A percentile compares a stretch with the other conserved stretches of the same genome.
phyloP scores from a whole-genome alignment of 2,888 invertebrate species.

The Dione juno region DNA sequence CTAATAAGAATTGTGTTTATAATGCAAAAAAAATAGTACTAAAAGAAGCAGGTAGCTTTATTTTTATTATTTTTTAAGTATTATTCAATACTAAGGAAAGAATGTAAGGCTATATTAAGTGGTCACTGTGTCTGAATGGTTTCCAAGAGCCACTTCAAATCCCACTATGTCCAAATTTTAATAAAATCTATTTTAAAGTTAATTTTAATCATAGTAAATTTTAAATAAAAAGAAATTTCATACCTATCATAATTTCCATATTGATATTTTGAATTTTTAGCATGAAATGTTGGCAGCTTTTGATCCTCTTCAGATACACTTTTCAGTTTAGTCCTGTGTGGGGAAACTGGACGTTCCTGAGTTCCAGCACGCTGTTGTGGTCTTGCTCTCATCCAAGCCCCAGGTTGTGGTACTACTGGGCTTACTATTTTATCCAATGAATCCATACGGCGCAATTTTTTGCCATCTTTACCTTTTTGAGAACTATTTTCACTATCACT shows the following conservation, averaged over 20 bases:
- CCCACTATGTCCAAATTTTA: no score
- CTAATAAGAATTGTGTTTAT: no score
- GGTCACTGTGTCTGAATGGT: no score
- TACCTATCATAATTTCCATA: constrained; percentile 97
- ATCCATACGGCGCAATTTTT: constrained; percentile 87
- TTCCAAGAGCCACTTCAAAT: no score
- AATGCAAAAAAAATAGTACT: no score
- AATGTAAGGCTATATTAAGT: no score
- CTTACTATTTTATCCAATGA: constrained; percentile 95
- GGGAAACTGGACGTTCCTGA: constrained; percentile 78
- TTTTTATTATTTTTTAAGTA: no score
- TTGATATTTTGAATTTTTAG: constrained; percentile 91
- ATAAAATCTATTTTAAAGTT: no score
- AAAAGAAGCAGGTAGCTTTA: no score
- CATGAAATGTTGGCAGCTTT: constrained; percentile 86
- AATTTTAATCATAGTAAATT: no score
- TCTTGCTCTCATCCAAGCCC: constrained; percentile 88
- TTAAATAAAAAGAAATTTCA: not conserved
- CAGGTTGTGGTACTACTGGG: constrained; percentile 95
- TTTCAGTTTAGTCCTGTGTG: constrained; percentile 67
- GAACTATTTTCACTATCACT: constrained; percentile 83
- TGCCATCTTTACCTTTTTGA: constrained; percentile 78
- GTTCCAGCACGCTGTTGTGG: constrained; percentile 67
- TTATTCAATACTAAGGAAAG: no score
- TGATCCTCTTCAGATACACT: constrained; percentile 69